phyloP scores from a whole-genome alignment of 2,113 vertebrate genomes.

The Phycodurus eques region DNA sequence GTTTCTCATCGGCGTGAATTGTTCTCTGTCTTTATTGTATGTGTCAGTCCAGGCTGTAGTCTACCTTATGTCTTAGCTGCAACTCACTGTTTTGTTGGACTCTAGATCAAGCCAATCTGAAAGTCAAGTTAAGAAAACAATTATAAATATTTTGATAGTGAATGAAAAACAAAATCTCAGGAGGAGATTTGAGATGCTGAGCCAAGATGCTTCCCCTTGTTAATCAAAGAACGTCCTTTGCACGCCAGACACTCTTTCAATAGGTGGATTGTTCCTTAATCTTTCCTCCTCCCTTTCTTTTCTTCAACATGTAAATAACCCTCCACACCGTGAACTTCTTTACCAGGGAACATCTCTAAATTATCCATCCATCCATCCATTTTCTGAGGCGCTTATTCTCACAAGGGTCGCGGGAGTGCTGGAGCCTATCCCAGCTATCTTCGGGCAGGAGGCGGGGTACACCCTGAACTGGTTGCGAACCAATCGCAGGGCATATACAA shows the following conservation, averaged over 20 bases:
- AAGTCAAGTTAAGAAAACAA: conserved; percentile 12
- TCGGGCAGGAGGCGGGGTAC: no score
- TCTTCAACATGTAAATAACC: conserved; percentile 46
- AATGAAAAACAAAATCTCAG: conserved; percentile 43
- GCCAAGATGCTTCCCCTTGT: conserved; percentile 27
- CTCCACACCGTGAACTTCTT: not conserved
- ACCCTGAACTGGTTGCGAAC: no score
- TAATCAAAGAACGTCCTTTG: conserved; percentile 48
- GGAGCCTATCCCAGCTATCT: no score
- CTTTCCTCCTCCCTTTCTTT: conserved; percentile 19
- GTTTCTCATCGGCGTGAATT: not conserved
- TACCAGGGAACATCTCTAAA: conserved; percentile 27
- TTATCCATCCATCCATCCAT: not conserved
- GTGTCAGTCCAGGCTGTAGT: not conserved
- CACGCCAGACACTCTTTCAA: conserved; percentile 36
- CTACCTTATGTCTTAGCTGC: not conserved
- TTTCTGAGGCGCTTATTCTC: no score
- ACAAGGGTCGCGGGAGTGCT: no score
- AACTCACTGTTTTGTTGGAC: conserved; percentile 2
- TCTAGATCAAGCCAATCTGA: not conserved
- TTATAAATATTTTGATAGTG: conserved; percentile 42
- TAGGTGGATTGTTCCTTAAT: conserved; percentile 44
- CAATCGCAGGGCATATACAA: no score
- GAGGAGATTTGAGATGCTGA: conserved; percentile 22
- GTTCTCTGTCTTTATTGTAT: not conserved